A percentile compares a stretch with the other conserved stretches of the same genome.
Evolutionary conservation across 1,140 invertebrate genomes (phyloP).

Genomic region (Nautilus pompilius): DNA sequence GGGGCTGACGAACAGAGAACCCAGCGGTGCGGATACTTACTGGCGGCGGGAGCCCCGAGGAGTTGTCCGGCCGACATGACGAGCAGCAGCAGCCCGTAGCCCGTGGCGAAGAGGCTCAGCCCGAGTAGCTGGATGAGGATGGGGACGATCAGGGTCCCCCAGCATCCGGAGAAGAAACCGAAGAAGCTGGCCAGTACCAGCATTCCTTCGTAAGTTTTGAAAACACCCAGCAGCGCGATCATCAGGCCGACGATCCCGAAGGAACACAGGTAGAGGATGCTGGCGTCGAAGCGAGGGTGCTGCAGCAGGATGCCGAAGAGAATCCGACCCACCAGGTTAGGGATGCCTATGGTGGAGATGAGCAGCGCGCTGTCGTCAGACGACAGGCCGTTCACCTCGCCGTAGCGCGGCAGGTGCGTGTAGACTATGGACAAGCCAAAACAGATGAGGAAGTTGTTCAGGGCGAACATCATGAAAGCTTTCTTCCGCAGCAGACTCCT

Average conservation of each 20-base stretch:
- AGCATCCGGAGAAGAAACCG: slow-evolving; percentile 24
- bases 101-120: slow-evolving; percentile 18
- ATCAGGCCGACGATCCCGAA: slow-evolving; percentile 15
- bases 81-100: slow-evolving; percentile 26
- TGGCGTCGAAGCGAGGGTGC: slow-evolving; percentile 10
- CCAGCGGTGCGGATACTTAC: slow-evolving; percentile 12
- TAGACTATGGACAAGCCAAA: slow-evolving; percentile 29
- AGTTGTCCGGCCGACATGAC: slow-evolving; percentile 24
- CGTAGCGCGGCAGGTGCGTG: slow-evolving; percentile 19
- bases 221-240: slow-evolving; percentile 11
- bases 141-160: slow-evolving; percentile 20
- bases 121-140: slow-evolving; percentile 23
- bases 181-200: slow-evolving; percentile 18
- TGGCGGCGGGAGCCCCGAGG: slow-evolving; percentile 22
- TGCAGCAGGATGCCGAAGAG: slow-evolving; percentile 12
- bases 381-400: slow-evolving; percentile 9
- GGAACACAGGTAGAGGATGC: slow-evolving; percentile 17
- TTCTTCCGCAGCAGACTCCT: too few relatives aligned
- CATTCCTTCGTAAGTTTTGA: slow-evolving; percentile 10
- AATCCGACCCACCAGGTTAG: slow-evolving; percentile 33
- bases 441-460: slow-evolving; percentile 22
- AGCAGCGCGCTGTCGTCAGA: slow-evolving; percentile 65
- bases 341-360: slow-evolving; percentile 77
- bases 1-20: too few relatives aligned
- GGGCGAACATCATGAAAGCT: slow-evolving; percentile 15